Base-by-base conservation (phyloP, 2,113 vertebrate genomes). In the Grantiella picta region DNA sequence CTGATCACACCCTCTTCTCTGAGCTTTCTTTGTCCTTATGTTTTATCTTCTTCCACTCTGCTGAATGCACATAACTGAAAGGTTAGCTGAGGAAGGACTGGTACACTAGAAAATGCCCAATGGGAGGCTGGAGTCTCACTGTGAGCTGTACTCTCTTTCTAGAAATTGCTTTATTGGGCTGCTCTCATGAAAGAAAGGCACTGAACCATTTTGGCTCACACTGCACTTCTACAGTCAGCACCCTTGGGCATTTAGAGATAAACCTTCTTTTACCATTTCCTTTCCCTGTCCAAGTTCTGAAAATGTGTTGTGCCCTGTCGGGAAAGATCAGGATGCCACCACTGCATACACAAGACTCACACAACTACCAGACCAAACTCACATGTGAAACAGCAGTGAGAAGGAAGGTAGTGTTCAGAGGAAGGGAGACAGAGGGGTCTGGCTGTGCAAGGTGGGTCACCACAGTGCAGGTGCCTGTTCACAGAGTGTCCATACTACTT, bases 401-500 rank as follows among this genome's bases (percentile, higher is more conserved):
- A 86, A 95, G 84, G 83, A 50, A 73, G 60, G 72, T 10, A 93
- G 90, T 87, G 79, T 40, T 89, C 72, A 70, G 76, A 85, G 56
- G 57, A 78, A 79, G 66, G 92, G 64, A 94, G 57, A 92, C 87
- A 91, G 83, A 92, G 31, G 66, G 89, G 36, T 77, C 92, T 69
- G 85, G 79, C 64, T 96, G 83, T 91, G 94, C 87, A 70, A 94
- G 69, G 44, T 68, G 80, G 38, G 76, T 85, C 71, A 90, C 79
- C 92, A 80, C 84, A 94, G 50, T 77, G 56, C 69, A 94, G 94
- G 44, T 60, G 85, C 92, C 95, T 97, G 95, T 57, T 92, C 60
- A 84, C 60, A 28, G 29, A 59, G 64, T 85, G 70, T 90, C 90
- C 82, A 20, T 36, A 44, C 95, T 99, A 99, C 99, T 98, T 99